Base-by-base conservation (phyloP, 2,113 vertebrate species). In the Stictonetta naevosa region DNA sequence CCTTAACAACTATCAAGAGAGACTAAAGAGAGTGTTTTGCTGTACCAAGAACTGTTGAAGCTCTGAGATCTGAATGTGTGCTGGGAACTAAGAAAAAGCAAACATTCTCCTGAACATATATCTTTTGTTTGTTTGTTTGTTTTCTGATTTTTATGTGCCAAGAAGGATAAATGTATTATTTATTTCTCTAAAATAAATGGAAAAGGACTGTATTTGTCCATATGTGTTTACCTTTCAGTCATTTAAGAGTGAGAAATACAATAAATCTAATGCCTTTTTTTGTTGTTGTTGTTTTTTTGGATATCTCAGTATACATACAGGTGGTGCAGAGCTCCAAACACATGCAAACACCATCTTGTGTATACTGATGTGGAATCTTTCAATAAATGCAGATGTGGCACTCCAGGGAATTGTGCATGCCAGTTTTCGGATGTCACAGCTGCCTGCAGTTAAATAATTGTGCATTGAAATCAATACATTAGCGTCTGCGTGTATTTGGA, bases 151-250 rank as follows among this genome's bases (percentile, higher is more conserved):
- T 76, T 21, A 82, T 62, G 11, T 91, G 83, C 83, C 77, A 91
- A 36, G 53, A 86, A 87, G 76, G 26, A 31, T 62, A 85, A 90
- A 55, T 80, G 77, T 36, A 14, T 14, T 69, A 79, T 59, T 93
- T 95, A 22, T 72, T 92, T 73, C 46, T 90, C 80, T 89, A 53
- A 71, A 59, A 95, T 89, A n/a, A 86, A 67, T 44, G 78, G 58
- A 72, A 91, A 76, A 87, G 14, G 19, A 90, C 34, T 87, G 22
- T 13, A 21, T 48, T 21, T 48, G 20, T 48, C 50, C 46, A 62
- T 52, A 66, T 85, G 72, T 40, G 36, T 31, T 59, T 83, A 67
- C 59, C 44, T 80, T 79, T 83, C 44, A 90, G 9, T 85, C 72
- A 64, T 33, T 84, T 14, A 33, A 81, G 23, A 86, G 40, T 2